Base-by-base conservation (phyloP, 2,888 invertebrate species). In the Stenolophus ochropezus region DNA sequence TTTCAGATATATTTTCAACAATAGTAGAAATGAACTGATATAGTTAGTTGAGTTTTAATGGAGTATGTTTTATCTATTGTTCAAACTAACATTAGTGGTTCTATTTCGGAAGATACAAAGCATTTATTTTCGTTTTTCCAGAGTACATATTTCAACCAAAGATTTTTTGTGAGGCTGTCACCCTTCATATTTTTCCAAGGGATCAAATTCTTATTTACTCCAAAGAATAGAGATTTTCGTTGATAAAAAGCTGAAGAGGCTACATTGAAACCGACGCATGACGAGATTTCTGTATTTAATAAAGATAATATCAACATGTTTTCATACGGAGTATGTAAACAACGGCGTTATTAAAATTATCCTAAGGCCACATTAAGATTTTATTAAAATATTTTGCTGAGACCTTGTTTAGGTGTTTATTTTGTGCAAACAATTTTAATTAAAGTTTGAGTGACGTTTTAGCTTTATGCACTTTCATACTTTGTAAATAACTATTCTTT, bases 181-280 rank as follows among this genome's bases (percentile, higher is more conserved):
- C 23, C 61, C 61, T 25, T 61, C 25, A 61, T 25, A 61, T 61
- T 61, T 61, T 61, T 25, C 61, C 21, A 61, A 61, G 61, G 61
- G 61, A 61, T 61, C 61, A 61, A 23, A 61, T 61, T 27, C 61
- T 25, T 61, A 61, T 61, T 61, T 61, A 61, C 61, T 61, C 61
- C 61, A n/a, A 25, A 61, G 25, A 61, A 61, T 23, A 61, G 61
- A 61, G 61, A 61, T 25, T 61, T 61, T 25, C 25, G 14, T 27
- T 61, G 61, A 61, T 61, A 61, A 25, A 61, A 61, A 25, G 14
- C 25, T 61, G 25, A 61, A 61, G 23, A 23, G 1, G 11, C n/a
- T 6, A 14, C 61, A 21, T 56, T 56, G 61, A 25, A 25, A 61
- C 14, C 61, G 6, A 56, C 11, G 23, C 33, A 42, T 42, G 33